Evolutionary conservation across 2,797 vertebrate genomes (phyloP).

Genomic region (Enteromius argenteus): DNA sequence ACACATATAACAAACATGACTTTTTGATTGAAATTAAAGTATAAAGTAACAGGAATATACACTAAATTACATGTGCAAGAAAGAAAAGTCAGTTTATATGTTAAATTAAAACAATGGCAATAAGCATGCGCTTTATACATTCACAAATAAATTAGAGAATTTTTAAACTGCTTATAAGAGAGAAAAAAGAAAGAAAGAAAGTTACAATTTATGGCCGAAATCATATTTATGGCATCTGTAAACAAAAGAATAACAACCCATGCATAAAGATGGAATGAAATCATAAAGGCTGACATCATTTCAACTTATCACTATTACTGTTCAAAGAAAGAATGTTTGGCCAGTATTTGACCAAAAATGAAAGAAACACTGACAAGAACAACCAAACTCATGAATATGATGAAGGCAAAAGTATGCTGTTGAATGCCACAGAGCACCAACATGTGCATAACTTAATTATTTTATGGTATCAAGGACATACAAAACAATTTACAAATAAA

Average conservation of each 20-base stretch:
- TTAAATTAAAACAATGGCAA: not conserved
- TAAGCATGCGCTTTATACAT: not conserved
- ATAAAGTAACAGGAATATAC: not conserved
- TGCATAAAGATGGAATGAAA: conserved; percentile 27
- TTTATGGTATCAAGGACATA: not conserved
- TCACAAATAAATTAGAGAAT: not conserved
- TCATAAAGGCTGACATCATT: not conserved
- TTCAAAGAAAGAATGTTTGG: conserved; percentile 2
- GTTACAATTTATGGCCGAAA: not conserved
- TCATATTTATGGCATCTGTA: conserved; percentile 19
- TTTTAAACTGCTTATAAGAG: not conserved
- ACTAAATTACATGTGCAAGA: conserved; percentile 31
- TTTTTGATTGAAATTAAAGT: conserved; percentile 17
- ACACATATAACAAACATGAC: conserved; percentile 40
- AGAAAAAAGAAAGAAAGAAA: conserved; percentile 11
- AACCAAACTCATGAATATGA: not conserved
- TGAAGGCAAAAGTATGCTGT: not conserved
- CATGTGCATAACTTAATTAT: not conserved
- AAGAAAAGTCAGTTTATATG: not conserved
- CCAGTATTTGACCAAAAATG: conserved; percentile 7
- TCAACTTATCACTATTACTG: not conserved
- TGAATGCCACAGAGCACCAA: no score
- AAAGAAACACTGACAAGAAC: conserved; percentile 6
- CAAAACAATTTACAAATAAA: not conserved
- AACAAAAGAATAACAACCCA: conserved; percentile 23